phyloP scores from a whole-genome alignment of 2,888 invertebrate genomes.

The Capitulum mitella region DNA sequence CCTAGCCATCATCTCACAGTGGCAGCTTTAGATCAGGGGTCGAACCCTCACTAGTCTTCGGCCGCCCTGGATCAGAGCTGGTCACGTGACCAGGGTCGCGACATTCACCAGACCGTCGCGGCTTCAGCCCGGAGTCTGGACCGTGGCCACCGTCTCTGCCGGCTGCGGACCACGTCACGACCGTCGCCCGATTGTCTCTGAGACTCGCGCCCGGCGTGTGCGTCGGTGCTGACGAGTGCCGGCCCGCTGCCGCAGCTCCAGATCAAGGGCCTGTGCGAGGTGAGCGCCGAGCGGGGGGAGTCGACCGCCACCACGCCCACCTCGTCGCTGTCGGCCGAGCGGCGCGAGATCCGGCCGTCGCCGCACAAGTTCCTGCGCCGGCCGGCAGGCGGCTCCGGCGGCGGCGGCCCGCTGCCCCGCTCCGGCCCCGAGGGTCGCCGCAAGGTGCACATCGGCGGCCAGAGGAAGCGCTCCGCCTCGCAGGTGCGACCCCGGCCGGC shows the following conservation, averaged over 20 bases:
- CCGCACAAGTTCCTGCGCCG: slow-evolving; percentile 22
- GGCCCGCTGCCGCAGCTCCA: slow-evolving; percentile 32
- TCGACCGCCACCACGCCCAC: slow-evolving; percentile 36
- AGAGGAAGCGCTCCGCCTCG: slow-evolving; percentile 24
- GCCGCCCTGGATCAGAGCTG: too few species aligned
- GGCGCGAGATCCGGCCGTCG: slow-evolving; percentile 15
- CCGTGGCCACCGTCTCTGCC: too few species aligned
- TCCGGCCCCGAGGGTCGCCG: not conserved
- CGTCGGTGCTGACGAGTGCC: too few species aligned
- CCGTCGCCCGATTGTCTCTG: too few species aligned
- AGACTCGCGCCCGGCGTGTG: too few species aligned
- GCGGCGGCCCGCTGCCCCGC: not conserved
- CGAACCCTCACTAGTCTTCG: too few species aligned
- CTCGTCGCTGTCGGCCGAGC: slow-evolving; percentile 24
- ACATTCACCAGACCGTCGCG: too few species aligned
- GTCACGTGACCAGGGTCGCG: too few species aligned
- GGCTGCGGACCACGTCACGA: too few species aligned
- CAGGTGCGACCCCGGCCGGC: slow-evolving; percentile 11
- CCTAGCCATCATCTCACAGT: too few species aligned
- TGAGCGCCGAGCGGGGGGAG: slow-evolving; percentile 35
- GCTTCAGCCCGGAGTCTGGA: too few species aligned
- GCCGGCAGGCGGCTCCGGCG: slow-evolving; percentile 12
- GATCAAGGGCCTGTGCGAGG: slow-evolving; percentile 35
- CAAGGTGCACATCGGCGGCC: not conserved
- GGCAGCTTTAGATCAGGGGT: too few species aligned